These are phyloP conservation scores for Solen grandis DNA, from an alignment of 1,140 invertebrate species.

Conservation along the genomic window DNA sequence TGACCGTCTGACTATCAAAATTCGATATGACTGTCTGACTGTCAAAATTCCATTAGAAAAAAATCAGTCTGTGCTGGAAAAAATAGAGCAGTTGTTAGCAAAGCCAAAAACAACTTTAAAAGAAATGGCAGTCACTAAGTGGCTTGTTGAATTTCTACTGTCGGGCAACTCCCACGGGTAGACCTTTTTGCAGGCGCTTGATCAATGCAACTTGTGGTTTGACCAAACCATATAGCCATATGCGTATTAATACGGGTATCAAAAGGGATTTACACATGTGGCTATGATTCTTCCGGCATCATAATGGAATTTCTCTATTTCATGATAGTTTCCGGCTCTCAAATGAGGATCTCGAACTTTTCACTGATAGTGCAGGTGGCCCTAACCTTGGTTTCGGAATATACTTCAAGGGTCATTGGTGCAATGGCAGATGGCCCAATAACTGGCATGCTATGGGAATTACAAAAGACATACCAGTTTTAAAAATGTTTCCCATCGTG, in stretches of 20 bases:
- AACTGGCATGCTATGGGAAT: not conserved
- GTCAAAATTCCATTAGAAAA: no score
- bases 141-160: constrained; percentile 49
- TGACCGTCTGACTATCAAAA: no score
- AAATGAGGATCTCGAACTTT: constrained; percentile 13
- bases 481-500: constrained; percentile 12
- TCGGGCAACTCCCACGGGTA: not conserved
- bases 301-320: not conserved
- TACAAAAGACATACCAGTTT: not conserved
- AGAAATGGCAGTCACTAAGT: no score
- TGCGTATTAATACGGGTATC: not conserved
- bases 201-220: constrained; percentile 1
- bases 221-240: constrained; percentile 1
- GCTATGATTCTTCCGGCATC: not conserved
- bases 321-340: constrained; percentile 4
- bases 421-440: not conserved
- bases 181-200: not conserved
- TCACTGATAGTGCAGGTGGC: constrained; percentile 18
- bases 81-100: no score
- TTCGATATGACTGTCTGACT: no score
- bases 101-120: no score
- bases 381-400: not conserved
- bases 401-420: constrained; percentile 15
- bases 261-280: constrained; percentile 6
- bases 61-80: no score